phyloP scores from a whole-genome alignment of 2,888 invertebrate species.

The Pachliopta kotzebuea region DNA sequence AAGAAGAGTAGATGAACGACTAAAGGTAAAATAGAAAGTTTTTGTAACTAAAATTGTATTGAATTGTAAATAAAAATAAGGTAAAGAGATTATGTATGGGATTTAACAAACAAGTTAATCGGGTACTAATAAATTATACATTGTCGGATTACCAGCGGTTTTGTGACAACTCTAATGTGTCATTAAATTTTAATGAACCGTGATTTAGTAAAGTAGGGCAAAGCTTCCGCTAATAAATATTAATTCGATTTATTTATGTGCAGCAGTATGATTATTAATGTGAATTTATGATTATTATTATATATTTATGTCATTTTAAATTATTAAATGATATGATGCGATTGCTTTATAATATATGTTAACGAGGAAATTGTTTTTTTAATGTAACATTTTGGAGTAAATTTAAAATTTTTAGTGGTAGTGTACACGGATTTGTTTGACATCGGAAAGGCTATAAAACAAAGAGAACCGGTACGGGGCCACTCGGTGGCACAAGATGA shows the following conservation, averaged over 20 bases:
- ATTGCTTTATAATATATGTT: not conserved
- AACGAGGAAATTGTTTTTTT: too few relatives aligned
- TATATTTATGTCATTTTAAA: not conserved
- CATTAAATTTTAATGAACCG: constrained; percentile 21
- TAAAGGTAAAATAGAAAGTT: too few relatives aligned
- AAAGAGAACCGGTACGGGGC: constrained; percentile 42
- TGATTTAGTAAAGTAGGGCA: constrained; percentile 1
- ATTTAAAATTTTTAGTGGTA: not conserved
- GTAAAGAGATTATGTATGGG: constrained; percentile 12
- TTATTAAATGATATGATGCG: not conserved
- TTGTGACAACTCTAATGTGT: constrained; percentile 18
- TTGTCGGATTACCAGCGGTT: constrained; percentile 12
- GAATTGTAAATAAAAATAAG: constrained; percentile 11
- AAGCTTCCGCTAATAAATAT: not conserved
- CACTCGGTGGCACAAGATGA: constrained; percentile 62
- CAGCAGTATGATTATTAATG: not conserved
- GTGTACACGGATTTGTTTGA: constrained; percentile 1
- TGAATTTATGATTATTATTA: not conserved
- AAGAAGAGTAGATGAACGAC: too few relatives aligned
- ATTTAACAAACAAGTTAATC: constrained; percentile 20
- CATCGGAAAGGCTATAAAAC: constrained; percentile 43
- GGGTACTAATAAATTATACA: constrained; percentile 16
- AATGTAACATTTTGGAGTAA: too few relatives aligned
- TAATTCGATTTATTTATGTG: not conserved
- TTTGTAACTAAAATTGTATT: not conserved